A percentile compares a stretch with the other conserved stretches of the same genome.
Conservation (phyloP, 1,140 invertebrate species). For the Drosophila busckii region DNA sequence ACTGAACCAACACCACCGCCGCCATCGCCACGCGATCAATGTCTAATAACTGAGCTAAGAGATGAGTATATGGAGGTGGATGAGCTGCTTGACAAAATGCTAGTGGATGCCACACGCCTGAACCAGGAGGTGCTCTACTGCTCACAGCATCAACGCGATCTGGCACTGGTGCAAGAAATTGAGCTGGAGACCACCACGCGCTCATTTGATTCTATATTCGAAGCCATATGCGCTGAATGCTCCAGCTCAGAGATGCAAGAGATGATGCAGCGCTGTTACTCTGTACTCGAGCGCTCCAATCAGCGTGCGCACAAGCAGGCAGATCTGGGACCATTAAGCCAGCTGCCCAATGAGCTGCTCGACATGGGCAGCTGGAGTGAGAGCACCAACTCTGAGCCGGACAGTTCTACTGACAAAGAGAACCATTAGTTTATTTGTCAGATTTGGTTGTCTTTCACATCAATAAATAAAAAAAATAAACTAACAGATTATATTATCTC, state of each 20-base stretch:
- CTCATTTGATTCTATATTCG: constrained; percentile 18
- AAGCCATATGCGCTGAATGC: constrained; percentile 1
- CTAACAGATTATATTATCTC: too few species aligned
- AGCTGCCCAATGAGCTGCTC: too few species aligned
- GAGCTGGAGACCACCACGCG: constrained; percentile 29
- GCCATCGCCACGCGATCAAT: constrained; percentile 40
- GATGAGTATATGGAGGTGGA: constrained; percentile 29
- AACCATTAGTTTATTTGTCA: too few species aligned
- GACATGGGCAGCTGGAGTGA: too few species aligned
- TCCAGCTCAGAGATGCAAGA: constrained; percentile 4
- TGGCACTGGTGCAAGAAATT: constrained; percentile 33
- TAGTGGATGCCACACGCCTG: constrained; percentile 23
- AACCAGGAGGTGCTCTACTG: constrained; percentile 22
- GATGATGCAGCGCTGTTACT: constrained; percentile 1
- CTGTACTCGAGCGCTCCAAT: constrained; percentile 4
- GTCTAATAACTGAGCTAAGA: constrained; percentile 4
- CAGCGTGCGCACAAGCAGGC: neutral
- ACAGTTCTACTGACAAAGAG: too few species aligned
- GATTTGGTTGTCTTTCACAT: too few species aligned
- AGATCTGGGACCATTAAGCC: too few species aligned
- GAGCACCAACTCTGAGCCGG: too few species aligned
- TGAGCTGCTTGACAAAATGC: constrained; percentile 24
- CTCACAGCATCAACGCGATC: constrained; percentile 30
- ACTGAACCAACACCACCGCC: constrained; percentile 38
- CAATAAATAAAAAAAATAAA: too few species aligned